These are phyloP conservation scores for Archivesica marissinica DNA, from an alignment of 1,140 invertebrate genomes.

Conservation along the genomic window DNA sequence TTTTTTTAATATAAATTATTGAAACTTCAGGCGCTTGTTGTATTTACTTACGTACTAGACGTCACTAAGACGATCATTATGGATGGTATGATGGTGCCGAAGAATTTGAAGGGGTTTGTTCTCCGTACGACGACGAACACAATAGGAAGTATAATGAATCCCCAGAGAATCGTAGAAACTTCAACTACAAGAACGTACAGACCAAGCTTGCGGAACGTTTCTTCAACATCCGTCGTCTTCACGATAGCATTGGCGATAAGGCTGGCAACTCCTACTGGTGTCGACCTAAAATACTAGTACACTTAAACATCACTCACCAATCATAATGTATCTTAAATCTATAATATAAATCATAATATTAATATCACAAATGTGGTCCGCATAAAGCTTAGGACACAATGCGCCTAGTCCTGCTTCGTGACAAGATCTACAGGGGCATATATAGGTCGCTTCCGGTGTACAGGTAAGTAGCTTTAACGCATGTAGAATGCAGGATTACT, in stretches of 20 bases:
- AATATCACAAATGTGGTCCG: too few species aligned
- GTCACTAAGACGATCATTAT: conserved; percentile 96
- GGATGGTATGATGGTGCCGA: conserved; percentile 92
- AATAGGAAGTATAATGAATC: conserved; percentile 92
- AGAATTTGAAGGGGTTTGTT: conserved; percentile 95
- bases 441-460: too few species aligned
- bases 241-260: conserved; percentile 96
- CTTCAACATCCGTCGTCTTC: conserved; percentile 90
- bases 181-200: conserved; percentile 94
- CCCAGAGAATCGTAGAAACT: conserved; percentile 93
- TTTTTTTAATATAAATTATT: too few species aligned
- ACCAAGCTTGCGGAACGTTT: conserved; percentile 93
- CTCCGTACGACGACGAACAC: conserved; percentile 93
- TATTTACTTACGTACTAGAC: conserved; percentile 89
- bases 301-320: too few species aligned
- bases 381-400: too few species aligned
- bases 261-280: conserved; percentile 94
- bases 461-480: too few species aligned
- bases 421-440: too few species aligned
- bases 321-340: too few species aligned
- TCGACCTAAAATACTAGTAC: conserved; percentile 90
- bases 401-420: too few species aligned
- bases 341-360: too few species aligned
- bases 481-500: too few species aligned
- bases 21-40: too few species aligned